Percentiles rank a stretch among this genome's conserved stretches.
Conservation (phyloP, 2,113 vertebrate genomes). For the Colinus virginianus region DNA sequence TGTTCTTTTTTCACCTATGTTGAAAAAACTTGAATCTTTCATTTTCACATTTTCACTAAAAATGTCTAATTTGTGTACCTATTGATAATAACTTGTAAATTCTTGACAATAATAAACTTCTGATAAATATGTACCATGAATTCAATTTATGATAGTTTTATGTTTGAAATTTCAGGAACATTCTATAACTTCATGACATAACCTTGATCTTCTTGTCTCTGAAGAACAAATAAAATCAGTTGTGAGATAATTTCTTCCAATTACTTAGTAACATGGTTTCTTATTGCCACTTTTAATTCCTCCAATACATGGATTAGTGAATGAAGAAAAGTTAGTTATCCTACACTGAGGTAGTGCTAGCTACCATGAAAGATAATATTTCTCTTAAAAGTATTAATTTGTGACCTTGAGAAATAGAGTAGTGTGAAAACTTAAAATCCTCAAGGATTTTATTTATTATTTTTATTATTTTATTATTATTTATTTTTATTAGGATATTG, state of each 20-base stretch:
- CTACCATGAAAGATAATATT: not conserved
- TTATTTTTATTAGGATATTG: rapidly evolving
- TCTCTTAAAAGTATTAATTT: not conserved
- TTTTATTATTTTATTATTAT: too few species aligned
- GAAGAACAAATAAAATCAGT: not conserved
- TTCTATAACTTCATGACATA: not conserved
- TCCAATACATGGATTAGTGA: not conserved
- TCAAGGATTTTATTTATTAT: not conserved
- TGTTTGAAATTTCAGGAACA: not conserved
- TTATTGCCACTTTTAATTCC: not conserved
- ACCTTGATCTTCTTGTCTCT: not conserved
- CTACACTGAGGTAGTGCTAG: not conserved
- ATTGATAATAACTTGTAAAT: not conserved
- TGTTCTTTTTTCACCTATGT: not conserved
- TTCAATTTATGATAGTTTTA: not conserved
- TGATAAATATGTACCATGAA: not conserved
- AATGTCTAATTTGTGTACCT: too few species aligned
- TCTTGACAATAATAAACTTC: not conserved
- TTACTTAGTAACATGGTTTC: not conserved
- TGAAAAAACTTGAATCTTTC: not conserved
- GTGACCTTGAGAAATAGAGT: not conserved
- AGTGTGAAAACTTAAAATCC: not conserved
- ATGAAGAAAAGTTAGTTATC: not conserved
- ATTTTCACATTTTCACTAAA: not conserved
- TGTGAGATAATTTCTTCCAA: not conserved